Evolutionary conservation across 2,797 vertebrate genomes (phyloP).

Genomic region (Lemur catta): DNA sequence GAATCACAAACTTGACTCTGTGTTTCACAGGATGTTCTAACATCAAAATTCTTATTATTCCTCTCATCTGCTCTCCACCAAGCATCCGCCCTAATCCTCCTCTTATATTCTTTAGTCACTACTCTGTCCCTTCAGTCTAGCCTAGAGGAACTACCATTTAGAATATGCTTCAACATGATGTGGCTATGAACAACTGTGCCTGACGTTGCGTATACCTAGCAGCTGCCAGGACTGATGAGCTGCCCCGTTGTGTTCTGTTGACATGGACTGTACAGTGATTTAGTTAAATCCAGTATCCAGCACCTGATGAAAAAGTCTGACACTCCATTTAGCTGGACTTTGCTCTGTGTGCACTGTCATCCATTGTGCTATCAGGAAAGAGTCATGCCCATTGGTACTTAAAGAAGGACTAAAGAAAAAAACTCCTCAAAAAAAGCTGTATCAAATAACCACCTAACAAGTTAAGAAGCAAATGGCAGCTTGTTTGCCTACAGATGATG

Average conservation of each 20-base stretch:
- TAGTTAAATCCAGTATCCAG: not conserved
- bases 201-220: not conserved
- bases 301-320: not conserved
- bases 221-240: conserved; percentile 23
- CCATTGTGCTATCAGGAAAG: not conserved
- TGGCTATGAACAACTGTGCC: not conserved
- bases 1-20: conserved; percentile 15
- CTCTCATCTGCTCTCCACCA: not conserved
- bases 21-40: conserved; percentile 10
- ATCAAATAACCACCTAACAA: conserved; percentile 14
- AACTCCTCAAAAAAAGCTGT: not conserved
- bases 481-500: not conserved
- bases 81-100: not conserved
- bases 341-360: not conserved
- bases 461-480: conserved; percentile 11
- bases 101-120: not conserved
- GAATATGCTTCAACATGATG: not conserved
- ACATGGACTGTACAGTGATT: not conserved
- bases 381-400: not conserved
- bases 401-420: conserved; percentile 36
- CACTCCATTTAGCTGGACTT: not conserved
- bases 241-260: not conserved
- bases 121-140: conserved; percentile 4
- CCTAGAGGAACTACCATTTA: conserved; percentile 31
- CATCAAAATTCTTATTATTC: not conserved